Evolutionary conservation across 2,797 vertebrate genomes (phyloP).

Genomic region (Acestrorhynchus altus): DNA sequence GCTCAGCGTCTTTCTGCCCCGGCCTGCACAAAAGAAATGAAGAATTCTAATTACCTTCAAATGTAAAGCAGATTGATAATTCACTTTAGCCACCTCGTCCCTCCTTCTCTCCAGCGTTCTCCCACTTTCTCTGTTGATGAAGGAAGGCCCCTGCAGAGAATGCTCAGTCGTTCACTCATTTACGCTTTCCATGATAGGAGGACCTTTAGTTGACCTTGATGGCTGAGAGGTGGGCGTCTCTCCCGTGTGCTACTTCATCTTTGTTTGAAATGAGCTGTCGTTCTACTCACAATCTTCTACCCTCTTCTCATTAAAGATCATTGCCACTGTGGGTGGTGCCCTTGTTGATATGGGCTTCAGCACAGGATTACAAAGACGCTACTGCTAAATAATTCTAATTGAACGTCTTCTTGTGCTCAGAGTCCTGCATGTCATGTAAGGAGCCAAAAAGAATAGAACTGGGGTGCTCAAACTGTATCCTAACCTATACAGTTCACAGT

Average conservation of each 20-base stretch:
- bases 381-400: too few relatives aligned
- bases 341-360: not conserved
- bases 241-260: not conserved
- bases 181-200: conserved; percentile 1
- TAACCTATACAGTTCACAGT: too few relatives aligned
- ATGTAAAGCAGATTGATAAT: conserved; percentile 81
- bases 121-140: conserved; percentile 36
- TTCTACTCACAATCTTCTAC: not conserved
- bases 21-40: conserved; percentile 76
- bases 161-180: not conserved
- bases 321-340: not conserved
- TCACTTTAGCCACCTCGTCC: conserved; percentile 55
- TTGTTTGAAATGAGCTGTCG: not conserved
- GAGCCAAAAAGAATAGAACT: too few relatives aligned
- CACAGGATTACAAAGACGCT: not conserved
- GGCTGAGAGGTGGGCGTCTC: not conserved
- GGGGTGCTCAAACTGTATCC: too few relatives aligned
- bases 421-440: too few relatives aligned
- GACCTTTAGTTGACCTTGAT: conserved; percentile 5
- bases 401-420: too few relatives aligned
- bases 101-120: conserved; percentile 53
- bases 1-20: conserved; percentile 74
- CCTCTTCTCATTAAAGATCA: not conserved
- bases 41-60: conserved; percentile 84
- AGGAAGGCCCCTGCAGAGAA: conserved; percentile 21